phyloP scores from a whole-genome alignment of 1,140 invertebrate genomes.

The Panulirus ornatus region DNA sequence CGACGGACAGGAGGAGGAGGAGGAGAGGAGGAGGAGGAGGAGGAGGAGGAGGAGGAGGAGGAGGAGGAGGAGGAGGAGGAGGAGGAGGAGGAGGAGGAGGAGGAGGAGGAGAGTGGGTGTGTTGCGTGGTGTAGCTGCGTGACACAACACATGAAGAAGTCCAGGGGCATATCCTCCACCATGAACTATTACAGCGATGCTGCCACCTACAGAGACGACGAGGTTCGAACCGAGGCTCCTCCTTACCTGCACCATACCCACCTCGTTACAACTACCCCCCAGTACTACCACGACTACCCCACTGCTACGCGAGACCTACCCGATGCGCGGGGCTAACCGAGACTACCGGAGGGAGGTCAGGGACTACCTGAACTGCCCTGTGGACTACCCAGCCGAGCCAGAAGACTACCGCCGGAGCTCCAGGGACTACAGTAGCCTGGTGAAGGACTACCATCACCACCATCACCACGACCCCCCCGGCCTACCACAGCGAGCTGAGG shows the following conservation, averaged over 20 bases:
- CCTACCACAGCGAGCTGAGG: neutral
- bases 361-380: neutral
- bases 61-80: no score
- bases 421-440: constrained; percentile 1
- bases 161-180: constrained; percentile 34
- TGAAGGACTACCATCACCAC: neutral
- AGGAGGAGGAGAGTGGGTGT: neutral
- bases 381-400: neutral
- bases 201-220: constrained; percentile 12
- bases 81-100: neutral
- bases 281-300: constrained; percentile 58
- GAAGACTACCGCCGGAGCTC: neutral
- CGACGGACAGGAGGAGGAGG: no score
- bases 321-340: constrained; percentile 31
- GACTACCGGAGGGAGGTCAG: constrained; percentile 9
- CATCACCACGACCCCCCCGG: neutral
- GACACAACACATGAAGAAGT: constrained; percentile 50
- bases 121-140: neutral
- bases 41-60: no score
- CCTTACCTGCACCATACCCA: neutral
- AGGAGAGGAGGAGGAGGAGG: no score
- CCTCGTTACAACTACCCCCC: neutral
- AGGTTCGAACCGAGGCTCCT: neutral
- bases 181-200: constrained; percentile 43
- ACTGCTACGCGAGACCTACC: constrained; percentile 54